Conservation (phyloP, 2,797 vertebrate species). For the Bucorvus abyssinicus region DNA sequence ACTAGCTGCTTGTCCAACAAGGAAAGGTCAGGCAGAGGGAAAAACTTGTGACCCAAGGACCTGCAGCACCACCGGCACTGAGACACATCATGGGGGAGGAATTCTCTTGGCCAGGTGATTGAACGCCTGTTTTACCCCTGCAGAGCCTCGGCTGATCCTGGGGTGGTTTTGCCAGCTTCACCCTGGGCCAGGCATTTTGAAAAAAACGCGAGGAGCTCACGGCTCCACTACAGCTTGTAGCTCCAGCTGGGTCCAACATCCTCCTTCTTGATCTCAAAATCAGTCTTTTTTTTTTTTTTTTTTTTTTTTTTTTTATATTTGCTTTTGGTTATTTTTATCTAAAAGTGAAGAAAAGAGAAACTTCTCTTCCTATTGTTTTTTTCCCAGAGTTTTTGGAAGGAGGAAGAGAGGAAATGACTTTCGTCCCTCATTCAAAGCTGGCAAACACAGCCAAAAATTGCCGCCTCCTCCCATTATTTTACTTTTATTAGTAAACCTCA, state of each 20-base stretch:
- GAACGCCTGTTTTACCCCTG: fast-evolving
- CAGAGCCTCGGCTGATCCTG: neutral
- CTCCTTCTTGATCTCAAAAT: neutral
- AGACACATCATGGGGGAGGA: neutral
- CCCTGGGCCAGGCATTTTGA: neutral
- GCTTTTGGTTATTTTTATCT: neutral
- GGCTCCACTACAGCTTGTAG: neutral
- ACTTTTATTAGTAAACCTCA: neutral
- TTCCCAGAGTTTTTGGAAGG: neutral
- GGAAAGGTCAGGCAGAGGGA: neutral
- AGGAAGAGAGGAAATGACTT: constrained; percentile 12
- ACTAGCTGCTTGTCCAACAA: neutral
- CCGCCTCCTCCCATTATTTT: neutral
- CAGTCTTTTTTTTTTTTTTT: neutral
- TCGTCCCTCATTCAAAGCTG: neutral
- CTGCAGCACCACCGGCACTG: fast-evolving
- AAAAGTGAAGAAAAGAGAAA: constrained; percentile 51
- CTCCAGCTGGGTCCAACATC: neutral
- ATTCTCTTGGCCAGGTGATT: neutral
- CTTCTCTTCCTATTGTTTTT: neutral
- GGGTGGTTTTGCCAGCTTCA: neutral
- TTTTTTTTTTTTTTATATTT: neutral
- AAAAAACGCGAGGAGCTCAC: fast-evolving
- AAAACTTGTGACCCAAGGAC: fast-evolving
- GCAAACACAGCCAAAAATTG: neutral